phyloP scores from a whole-genome alignment of 1,140 invertebrate species.

The Cecropterus lyciades region DNA sequence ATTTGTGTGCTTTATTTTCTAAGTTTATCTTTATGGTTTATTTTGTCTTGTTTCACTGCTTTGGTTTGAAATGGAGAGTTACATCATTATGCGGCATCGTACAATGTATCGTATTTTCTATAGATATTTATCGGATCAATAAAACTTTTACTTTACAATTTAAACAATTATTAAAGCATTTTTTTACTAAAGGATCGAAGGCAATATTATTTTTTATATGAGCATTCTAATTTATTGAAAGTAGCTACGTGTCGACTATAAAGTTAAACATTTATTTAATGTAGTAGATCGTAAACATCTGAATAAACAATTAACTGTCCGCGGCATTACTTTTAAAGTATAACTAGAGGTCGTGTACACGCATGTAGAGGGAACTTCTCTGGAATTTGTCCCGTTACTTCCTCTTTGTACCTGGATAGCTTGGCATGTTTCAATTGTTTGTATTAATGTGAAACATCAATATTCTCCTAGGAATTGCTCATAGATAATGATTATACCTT shows the following conservation, averaged over 20 bases:
- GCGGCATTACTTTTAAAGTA: conserved; percentile 23
- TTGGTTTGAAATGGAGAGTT: conserved; percentile 2
- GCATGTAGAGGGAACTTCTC: conserved; percentile 16
- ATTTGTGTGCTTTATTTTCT: conserved; percentile 20
- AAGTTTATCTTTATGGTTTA: conserved; percentile 9
- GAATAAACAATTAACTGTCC: conserved; percentile 38
- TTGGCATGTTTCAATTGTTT: conserved; percentile 15
- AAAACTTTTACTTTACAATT: neutral
- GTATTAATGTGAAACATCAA: conserved; percentile 15
- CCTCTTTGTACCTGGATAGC: conserved; percentile 14
- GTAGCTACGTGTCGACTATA: conserved; percentile 1
- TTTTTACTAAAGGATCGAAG: neutral
- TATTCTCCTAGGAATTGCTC: conserved; percentile 13
- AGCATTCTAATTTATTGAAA: too few species aligned
- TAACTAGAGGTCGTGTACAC: conserved; percentile 10
- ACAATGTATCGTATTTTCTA: conserved; percentile 1
- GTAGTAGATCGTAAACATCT: conserved; percentile 32
- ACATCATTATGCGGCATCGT: conserved; percentile 18
- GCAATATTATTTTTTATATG: too few species aligned
- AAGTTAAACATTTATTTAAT: neutral
- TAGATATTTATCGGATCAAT: neutral
- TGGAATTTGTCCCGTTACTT: conserved; percentile 29
- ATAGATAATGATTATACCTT: conserved; percentile 15
- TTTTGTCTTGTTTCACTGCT: conserved; percentile 9
- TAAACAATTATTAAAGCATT: neutral